Percentiles rank a stretch among this genome's conserved stretches.
These are phyloP conservation scores for Loriculus beryllinus DNA, from an alignment of 2,797 vertebrate species.

Conservation along the genomic window DNA sequence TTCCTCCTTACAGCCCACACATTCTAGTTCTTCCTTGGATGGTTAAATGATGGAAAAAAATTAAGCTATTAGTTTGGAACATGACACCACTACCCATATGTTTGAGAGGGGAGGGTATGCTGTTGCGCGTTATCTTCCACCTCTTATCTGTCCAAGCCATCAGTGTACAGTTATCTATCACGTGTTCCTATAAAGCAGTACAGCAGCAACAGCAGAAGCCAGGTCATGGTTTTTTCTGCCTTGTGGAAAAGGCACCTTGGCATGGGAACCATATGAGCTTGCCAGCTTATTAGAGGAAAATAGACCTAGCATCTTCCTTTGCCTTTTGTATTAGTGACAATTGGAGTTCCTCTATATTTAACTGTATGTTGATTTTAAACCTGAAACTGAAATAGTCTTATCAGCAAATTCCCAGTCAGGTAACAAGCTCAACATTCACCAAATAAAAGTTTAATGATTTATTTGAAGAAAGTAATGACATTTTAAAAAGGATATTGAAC, in stretches of 20 bases:
- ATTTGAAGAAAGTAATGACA: not conserved
- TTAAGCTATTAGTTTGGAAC: not conserved
- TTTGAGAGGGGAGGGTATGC: not conserved
- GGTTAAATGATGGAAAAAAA: not conserved
- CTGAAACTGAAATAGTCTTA: not conserved
- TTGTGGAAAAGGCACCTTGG: not conserved
- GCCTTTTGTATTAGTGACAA: not conserved
- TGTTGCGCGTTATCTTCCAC: not conserved
- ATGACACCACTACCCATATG: not conserved
- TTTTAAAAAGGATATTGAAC: not conserved
- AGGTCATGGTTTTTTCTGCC: not conserved
- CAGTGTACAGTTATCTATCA: not conserved
- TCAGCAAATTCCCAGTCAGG: not conserved
- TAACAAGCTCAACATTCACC: not conserved
- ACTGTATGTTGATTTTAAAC: not conserved
- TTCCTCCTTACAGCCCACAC: not conserved
- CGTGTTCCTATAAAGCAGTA: not conserved
- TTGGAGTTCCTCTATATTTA: accelerated
- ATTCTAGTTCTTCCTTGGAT: not conserved
- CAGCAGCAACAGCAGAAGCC: not conserved
- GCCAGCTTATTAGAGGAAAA: not conserved
- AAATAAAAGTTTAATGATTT: not conserved
- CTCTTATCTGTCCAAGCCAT: not conserved
- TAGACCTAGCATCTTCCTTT: not conserved
- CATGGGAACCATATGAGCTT: not conserved